Conservation (phyloP, 2,888 invertebrate genomes). For the Abscondita cerata region DNA sequence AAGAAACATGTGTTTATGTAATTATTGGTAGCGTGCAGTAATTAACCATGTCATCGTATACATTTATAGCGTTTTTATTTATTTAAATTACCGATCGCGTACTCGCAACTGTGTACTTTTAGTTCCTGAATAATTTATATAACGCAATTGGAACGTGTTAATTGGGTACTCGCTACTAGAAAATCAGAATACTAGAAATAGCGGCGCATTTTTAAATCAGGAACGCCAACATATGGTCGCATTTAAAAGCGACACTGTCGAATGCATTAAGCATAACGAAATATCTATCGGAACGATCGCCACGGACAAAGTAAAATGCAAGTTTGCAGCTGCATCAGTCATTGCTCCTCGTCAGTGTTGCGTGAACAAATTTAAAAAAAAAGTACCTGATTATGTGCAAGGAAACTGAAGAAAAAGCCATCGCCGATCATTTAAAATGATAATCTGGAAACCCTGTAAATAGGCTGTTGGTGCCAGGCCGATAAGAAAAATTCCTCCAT, state of each 20-base stretch:
- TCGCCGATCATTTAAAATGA: slow-evolving; percentile 25
- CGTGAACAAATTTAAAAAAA: background rate
- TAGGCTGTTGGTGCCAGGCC: slow-evolving; percentile 21
- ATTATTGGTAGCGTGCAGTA: too few relatives aligned
- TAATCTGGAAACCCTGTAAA: slow-evolving; percentile 32
- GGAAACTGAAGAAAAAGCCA: too few relatives aligned
- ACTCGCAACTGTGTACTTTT: too few relatives aligned
- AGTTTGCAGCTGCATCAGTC: slow-evolving; percentile 4
- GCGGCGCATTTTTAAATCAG: background rate
- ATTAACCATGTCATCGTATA: too few relatives aligned
- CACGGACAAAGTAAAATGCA: background rate
- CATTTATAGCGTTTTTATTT: too few relatives aligned
- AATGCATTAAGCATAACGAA: slow-evolving; percentile 8
- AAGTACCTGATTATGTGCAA: background rate
- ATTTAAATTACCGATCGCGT: too few relatives aligned
- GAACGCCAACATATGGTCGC: background rate
- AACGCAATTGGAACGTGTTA: slow-evolving; percentile 10
- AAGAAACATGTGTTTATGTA: too few relatives aligned
- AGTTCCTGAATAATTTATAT: background rate
- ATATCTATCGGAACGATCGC: background rate
- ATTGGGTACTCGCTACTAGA: background rate
- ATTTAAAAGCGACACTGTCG: background rate
- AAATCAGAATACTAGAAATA: background rate
- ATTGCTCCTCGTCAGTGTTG: slow-evolving; percentile 10
- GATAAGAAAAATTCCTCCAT: slow-evolving; percentile 50